These are phyloP conservation scores for Oxycera nigricornis DNA, from an alignment of 2,888 invertebrate genomes.

Conservation along the genomic window DNA sequence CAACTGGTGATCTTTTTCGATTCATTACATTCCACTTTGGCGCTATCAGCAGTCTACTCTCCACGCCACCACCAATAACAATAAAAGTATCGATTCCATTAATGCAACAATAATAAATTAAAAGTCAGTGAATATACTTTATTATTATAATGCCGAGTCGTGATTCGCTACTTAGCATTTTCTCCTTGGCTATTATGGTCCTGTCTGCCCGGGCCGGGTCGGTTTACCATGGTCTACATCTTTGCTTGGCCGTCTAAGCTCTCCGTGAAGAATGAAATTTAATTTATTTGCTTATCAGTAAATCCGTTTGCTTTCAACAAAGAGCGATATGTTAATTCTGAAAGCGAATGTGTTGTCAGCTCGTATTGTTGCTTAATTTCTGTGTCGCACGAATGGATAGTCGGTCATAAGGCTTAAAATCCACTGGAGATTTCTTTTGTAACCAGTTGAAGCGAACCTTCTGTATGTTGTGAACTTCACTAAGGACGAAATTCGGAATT, in stretches of 20 bases:
- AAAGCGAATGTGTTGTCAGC: conserved; percentile 1
- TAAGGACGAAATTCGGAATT: no score
- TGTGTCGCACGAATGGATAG: no score
- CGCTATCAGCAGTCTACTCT: background rate
- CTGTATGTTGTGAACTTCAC: no score
- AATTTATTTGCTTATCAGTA: conserved; percentile 34
- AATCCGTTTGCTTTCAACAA: conserved; percentile 23
- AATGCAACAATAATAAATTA: conserved; percentile 34
- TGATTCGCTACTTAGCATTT: conserved; percentile 16
- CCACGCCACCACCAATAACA: conserved; percentile 10
- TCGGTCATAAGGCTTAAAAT: no score
- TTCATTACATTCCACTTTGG: background rate
- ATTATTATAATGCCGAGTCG: conserved; percentile 10
- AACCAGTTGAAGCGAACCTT: no score
- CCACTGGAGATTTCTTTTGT: no score
- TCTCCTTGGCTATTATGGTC: no score
- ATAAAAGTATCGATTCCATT: conserved; percentile 30
- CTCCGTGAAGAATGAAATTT: conserved; percentile 24
- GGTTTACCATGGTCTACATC: background rate
- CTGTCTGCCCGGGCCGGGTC: no score
- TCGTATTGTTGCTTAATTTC: no score
- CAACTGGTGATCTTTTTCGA: background rate
- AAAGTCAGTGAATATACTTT: conserved; percentile 26
- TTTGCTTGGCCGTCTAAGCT: background rate
- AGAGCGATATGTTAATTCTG: conserved; percentile 19